These are phyloP conservation scores for Mesocentrotus franciscanus DNA, from an alignment of 53 echinoderm and acorn worm genomes.

Conservation along the genomic window DNA sequence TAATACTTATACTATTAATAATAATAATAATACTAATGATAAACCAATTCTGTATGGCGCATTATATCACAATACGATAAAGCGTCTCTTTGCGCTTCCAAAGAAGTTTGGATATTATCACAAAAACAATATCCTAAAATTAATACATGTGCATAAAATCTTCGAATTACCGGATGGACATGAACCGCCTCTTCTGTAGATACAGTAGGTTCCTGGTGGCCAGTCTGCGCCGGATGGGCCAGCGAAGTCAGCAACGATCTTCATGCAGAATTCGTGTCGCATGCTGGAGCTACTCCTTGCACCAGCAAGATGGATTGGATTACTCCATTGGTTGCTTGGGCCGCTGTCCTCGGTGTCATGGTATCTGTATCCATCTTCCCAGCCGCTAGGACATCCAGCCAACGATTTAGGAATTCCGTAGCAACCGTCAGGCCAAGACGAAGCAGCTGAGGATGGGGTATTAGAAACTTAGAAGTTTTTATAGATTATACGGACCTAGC, in stretches of 20 bases:
- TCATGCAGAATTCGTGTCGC: not conserved
- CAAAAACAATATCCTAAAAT: too few relatives aligned
- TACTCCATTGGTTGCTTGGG: not conserved
- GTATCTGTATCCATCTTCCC: conserved; percentile 52
- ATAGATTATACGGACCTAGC: too few relatives aligned
- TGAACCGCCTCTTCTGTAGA: too few relatives aligned
- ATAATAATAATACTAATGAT: too few relatives aligned
- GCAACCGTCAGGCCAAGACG: conserved; percentile 56
- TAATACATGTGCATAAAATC: too few relatives aligned
- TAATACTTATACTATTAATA: too few relatives aligned
- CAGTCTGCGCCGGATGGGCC: not conserved
- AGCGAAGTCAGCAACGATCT: not conserved
- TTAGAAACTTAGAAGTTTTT: too few relatives aligned
- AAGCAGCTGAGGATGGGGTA: not conserved
- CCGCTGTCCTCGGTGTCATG: conserved; percentile 71
- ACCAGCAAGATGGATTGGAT: not conserved
- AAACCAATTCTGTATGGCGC: too few relatives aligned
- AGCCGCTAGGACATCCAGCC: conserved; percentile 31
- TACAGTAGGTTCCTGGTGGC: not conserved
- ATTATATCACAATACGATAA: too few relatives aligned
- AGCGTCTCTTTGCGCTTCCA: too few relatives aligned
- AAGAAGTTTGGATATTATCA: too few relatives aligned
- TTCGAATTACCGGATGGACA: too few relatives aligned
- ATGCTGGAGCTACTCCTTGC: not conserved
- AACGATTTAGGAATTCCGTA: conserved; percentile 56